phyloP scores from a whole-genome alignment of 2,113 vertebrate genomes.

The Gavia stellata region DNA sequence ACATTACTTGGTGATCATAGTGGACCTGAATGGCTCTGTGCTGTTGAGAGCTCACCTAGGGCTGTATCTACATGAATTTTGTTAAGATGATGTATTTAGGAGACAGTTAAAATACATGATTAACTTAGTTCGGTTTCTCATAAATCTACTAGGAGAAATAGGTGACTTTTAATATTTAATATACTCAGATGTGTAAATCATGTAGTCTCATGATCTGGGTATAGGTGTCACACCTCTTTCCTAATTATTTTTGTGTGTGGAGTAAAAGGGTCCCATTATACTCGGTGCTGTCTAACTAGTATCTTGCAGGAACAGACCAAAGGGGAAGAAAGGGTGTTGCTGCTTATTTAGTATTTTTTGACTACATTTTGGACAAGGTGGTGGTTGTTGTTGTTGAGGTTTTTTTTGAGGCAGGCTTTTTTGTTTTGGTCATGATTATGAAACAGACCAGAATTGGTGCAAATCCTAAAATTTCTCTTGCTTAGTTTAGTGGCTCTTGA shows the following conservation, averaged over 20 bases:
- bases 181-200: not conserved
- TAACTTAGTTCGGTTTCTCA: not conserved
- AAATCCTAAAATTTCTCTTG: not conserved
- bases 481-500: not conserved
- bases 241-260: not conserved
- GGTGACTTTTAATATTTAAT: not conserved
- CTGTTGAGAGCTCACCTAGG: not conserved
- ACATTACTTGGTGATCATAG: accelerated
- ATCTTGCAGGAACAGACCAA: not conserved
- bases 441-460: not conserved
- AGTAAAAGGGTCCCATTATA: not conserved
- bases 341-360: not conserved
- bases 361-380: not conserved
- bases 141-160: not conserved
- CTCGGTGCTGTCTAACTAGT: not conserved
- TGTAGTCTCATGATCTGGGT: not conserved
- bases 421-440: not conserved
- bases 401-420: not conserved
- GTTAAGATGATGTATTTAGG: not conserved
- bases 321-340: not conserved
- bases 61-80: not conserved
- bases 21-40: not conserved
- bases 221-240: not conserved
- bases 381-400: not conserved
- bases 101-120: not conserved